Evolutionary conservation across 2,797 vertebrate genomes (phyloP).

Genomic region (Hapalemur alaotrensis): DNA sequence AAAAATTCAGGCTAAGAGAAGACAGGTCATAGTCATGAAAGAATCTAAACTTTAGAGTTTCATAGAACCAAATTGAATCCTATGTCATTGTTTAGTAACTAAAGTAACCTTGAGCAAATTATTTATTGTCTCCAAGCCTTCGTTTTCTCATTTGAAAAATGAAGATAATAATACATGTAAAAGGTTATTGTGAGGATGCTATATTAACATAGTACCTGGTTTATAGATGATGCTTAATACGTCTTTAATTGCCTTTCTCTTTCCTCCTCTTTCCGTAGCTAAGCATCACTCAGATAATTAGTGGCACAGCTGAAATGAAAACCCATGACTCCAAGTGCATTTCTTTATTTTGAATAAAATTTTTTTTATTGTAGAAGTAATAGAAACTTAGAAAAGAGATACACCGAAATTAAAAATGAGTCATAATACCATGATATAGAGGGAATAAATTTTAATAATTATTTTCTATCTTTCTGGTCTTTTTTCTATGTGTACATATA

Average conservation of each 20-base stretch:
- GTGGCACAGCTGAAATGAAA: constrained; percentile 12
- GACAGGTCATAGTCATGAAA: constrained; percentile 19
- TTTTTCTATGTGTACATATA: background rate
- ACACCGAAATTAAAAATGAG: background rate
- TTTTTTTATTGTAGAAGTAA: background rate
- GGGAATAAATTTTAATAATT: background rate
- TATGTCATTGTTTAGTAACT: background rate
- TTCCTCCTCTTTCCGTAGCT: background rate
- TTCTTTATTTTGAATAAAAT: constrained; percentile 35
- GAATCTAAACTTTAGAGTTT: background rate
- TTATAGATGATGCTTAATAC: background rate
- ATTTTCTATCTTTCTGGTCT: background rate
- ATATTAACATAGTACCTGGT: constrained; percentile 7
- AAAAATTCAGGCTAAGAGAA: constrained; percentile 9
- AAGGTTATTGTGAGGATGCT: background rate
- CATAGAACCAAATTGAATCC: constrained; percentile 1
- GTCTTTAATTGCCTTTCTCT: background rate
- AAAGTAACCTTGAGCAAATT: background rate
- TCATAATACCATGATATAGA: background rate
- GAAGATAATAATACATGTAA: background rate
- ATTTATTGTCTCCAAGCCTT: background rate
- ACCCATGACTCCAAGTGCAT: background rate
- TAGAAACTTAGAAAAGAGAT: constrained; percentile 2
- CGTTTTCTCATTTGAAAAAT: constrained; percentile 52
- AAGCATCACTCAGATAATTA: background rate